A percentile compares a stretch with the other conserved stretches of the same genome.
Evolutionary conservation across 2,888 invertebrate genomes (phyloP).

Genomic region (Chloromyia formosa): DNA sequence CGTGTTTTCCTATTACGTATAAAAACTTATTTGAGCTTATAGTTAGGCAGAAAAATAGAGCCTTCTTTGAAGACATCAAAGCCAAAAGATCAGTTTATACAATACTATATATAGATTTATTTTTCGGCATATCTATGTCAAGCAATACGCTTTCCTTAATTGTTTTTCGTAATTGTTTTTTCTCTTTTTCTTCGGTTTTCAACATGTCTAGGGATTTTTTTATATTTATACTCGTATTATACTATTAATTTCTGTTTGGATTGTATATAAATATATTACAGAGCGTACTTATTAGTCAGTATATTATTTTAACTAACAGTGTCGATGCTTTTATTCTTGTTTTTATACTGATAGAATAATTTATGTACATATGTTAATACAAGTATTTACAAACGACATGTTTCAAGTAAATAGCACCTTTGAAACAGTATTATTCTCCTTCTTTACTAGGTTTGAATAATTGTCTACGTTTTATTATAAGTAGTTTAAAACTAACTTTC

Average conservation of each 20-base stretch:
- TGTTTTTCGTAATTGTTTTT: too few species aligned
- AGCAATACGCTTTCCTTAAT: too few species aligned
- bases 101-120: not conserved
- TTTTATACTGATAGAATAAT: not conserved
- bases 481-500: constrained; percentile 7
- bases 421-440: constrained; percentile 10
- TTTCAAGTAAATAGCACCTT: constrained; percentile 43
- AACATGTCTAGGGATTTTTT: too few species aligned
- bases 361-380: not conserved
- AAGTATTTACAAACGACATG: constrained; percentile 12
- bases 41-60: constrained; percentile 25
- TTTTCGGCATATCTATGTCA: not conserved
- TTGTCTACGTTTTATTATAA: not conserved
- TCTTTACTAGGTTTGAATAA: not conserved
- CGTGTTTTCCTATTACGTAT: not conserved
- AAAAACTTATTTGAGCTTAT: not conserved
- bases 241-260: too few species aligned
- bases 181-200: not conserved
- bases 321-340: not conserved
- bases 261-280: not conserved
- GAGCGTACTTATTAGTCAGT: not conserved
- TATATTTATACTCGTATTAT: too few species aligned
- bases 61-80: constrained; percentile 32
- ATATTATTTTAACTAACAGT: not conserved
- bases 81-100: not conserved